Evolutionary conservation across 2,797 vertebrate genomes (phyloP), one percentile per base, ranked within the genome.

Genomic region (Onychomys arenicola): DNA sequence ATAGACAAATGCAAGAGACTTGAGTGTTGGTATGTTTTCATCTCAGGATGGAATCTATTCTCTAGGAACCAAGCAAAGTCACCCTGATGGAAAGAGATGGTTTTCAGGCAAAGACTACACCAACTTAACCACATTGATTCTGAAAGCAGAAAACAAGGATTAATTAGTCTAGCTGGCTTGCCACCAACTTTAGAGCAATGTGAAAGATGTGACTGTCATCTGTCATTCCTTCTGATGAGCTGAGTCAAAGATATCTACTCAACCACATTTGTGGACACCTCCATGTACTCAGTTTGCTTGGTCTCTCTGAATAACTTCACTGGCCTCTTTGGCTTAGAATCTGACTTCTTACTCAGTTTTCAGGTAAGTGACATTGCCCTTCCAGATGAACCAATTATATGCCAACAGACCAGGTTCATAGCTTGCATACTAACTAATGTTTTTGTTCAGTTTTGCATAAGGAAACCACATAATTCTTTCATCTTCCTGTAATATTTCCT

Each of bases 111-210:
- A 83, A 94, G 40, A 71, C 32, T 73, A 25, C 16, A 76, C 73
- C 40, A 67, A 9, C 19, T 93, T 57, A 92, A 78, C 17, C n/a
- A 71, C 12, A 34, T 16, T 88, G 43, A 93, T 73, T 95, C 92
- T 92, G 77, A 67, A 94, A 76, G 17, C n/a, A 97, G 73, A 86
- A 89, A 69, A 32, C 37, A 91, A 73, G 75, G 84, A 75, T 89
- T 94, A 86, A 73, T 91, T 82, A 85, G 61, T 57, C 43, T 89
- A 71, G 7, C 29, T 92, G 89, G 43, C 65, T 49, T 77, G 93
- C 61, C 63, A 91, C 65, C 40, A 29, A 2, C 37, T 80, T 93
- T 37, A 75, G 6, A 69, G 49, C n/a, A 61, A 57, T 93, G 63
- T 76, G 34, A 73, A 81, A 84, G 27, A 55, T 67, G 29, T 25